Percentiles rank a stretch among this genome's conserved stretches.
These are phyloP conservation scores for Dysmachus trigonus DNA, from an alignment of 2,888 invertebrate genomes.

Conservation along the genomic window DNA sequence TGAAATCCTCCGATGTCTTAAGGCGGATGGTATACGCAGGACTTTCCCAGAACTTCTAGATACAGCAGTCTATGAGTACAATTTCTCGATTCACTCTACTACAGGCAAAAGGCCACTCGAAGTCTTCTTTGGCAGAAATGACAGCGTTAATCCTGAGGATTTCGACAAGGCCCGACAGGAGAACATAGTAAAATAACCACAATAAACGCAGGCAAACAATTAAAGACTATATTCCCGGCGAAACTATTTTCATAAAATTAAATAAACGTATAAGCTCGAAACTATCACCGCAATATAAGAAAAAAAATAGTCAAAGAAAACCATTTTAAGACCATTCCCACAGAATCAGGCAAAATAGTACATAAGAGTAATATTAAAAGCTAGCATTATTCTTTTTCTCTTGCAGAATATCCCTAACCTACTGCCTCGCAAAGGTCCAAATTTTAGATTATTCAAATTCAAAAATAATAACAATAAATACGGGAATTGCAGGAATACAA, in stretches of 20 bases:
- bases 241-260: constrained; percentile 19
- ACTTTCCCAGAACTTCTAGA: constrained; percentile 43
- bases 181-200: not conserved
- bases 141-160: constrained; percentile 13
- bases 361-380: not conserved
- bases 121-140: constrained; percentile 42
- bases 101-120: constrained; percentile 44
- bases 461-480: too few species aligned
- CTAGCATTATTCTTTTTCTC: not conserved
- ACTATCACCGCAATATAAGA: constrained; percentile 13
- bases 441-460: too few species aligned
- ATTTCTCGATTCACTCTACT: constrained; percentile 44
- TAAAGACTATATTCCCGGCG: not conserved
- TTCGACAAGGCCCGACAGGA: constrained; percentile 14
- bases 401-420: too few species aligned
- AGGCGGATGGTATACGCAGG: not conserved
- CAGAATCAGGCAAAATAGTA: constrained; percentile 5
- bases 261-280: constrained; percentile 24
- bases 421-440: too few species aligned
- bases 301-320: constrained; percentile 26
- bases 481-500: too few species aligned
- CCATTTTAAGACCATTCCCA: not conserved
- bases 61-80: constrained; percentile 45
- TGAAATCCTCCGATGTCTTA: not conserved
- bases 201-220: not conserved